Conservation (phyloP, 35 echinoderm and acorn worm species). For the Diadema setosum region DNA sequence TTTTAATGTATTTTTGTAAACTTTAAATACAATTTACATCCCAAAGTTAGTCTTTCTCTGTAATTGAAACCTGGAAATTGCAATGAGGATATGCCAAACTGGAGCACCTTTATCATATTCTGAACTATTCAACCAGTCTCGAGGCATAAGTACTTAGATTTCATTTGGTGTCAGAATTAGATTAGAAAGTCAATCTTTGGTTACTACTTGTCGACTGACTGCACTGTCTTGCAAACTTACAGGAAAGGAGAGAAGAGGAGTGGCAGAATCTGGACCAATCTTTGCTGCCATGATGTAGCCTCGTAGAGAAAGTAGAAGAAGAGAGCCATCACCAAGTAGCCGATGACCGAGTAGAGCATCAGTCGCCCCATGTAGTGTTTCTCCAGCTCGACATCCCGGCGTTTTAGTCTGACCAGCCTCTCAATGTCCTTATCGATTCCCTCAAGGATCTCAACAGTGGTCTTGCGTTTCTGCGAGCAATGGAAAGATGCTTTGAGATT, state of each 20-base stretch:
- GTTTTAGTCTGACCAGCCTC: slow-evolving; percentile 39
- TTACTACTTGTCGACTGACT: too few relatives aligned
- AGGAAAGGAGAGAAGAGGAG: slow-evolving; percentile 83
- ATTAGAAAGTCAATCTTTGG: too few relatives aligned
- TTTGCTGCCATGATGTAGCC: slow-evolving; percentile 52
- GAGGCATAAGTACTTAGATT: too few relatives aligned
- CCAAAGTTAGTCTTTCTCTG: too few relatives aligned
- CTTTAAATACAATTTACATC: too few relatives aligned
- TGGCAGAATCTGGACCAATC: slow-evolving; percentile 65
- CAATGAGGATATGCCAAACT: too few relatives aligned
- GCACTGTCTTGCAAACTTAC: slow-evolving; percentile 67
- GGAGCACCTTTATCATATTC: too few relatives aligned
- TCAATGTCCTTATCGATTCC: slow-evolving; percentile 82
- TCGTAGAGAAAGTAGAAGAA: slow-evolving; percentile 87
- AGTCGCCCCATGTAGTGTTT: slow-evolving; percentile 83
- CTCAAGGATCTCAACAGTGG: slow-evolving; percentile 79
- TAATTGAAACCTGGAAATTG: too few relatives aligned
- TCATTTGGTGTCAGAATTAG: too few relatives aligned
- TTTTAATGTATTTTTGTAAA: too few relatives aligned
- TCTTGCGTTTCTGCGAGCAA: slow-evolving; percentile 49
- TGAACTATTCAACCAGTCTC: too few relatives aligned
- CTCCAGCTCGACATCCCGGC: slow-evolving; percentile 79
- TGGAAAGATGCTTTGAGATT: background rate
- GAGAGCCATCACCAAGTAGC: slow-evolving; percentile 47
- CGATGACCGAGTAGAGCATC: slow-evolving; percentile 73